Conservation (phyloP, 2,797 vertebrate genomes). For the Halcyon badia region DNA sequence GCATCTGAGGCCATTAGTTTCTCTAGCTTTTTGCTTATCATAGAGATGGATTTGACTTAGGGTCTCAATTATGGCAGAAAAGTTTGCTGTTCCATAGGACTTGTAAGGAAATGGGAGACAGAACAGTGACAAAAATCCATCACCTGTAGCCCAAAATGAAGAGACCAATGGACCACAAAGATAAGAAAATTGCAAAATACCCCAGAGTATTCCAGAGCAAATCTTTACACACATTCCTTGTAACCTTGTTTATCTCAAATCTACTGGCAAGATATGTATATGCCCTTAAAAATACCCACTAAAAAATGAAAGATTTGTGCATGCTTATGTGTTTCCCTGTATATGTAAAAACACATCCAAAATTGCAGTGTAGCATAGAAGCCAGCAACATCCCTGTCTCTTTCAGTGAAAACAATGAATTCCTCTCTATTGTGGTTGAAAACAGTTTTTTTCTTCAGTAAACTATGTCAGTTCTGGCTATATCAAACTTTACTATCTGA, state of each 20-base stretch:
- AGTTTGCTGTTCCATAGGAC: not conserved
- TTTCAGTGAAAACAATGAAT: not conserved
- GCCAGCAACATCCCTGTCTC: not conserved
- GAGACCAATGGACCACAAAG: not conserved
- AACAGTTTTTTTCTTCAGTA: not conserved
- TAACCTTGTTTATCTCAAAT: not conserved
- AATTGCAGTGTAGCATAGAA: not conserved
- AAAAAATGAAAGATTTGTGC: not conserved
- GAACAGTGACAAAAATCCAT: not conserved
- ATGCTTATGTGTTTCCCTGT: not conserved
- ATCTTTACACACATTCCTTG: not conserved
- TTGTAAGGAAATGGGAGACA: not conserved
- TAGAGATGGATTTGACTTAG: not conserved
- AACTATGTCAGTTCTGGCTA: not conserved
- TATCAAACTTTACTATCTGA: not conserved
- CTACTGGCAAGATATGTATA: not conserved
- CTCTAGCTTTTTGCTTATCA: not conserved
- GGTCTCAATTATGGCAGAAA: not conserved
- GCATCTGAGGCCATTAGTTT: not conserved
- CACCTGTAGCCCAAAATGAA: not conserved
- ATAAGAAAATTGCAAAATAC: not conserved
- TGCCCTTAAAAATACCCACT: not conserved
- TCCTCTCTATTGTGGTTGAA: not conserved
- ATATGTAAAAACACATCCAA: not conserved
- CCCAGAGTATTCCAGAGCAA: not conserved